A percentile compares a stretch with the other conserved stretches of the same genome.
phyloP scores from a whole-genome alignment of 2,113 vertebrate species.

The Motacilla tschutschensis region DNA sequence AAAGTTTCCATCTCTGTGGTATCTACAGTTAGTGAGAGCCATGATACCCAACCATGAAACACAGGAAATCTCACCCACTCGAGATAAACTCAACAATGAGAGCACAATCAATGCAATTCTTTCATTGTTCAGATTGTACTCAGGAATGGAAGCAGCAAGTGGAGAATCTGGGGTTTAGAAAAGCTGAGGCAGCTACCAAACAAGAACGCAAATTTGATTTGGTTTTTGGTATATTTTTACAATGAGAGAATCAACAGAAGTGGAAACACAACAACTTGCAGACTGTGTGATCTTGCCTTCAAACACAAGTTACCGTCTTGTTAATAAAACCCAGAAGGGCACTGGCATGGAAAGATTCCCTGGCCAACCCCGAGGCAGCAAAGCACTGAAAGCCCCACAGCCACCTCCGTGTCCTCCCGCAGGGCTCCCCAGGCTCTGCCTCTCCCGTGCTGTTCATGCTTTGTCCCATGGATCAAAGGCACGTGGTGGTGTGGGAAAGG shows the following conservation, averaged over 20 bases:
- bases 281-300: not conserved
- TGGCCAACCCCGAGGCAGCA: not conserved
- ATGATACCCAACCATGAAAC: constrained; percentile 70
- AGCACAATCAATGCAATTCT: constrained; percentile 51
- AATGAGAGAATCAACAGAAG: constrained; percentile 12
- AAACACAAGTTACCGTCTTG: not conserved
- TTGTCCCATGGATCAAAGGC: not conserved
- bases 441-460: fast-evolving
- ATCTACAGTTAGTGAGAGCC: constrained; percentile 75
- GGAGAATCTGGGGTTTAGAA: constrained; percentile 76
- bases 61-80: constrained; percentile 32
- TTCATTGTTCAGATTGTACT: constrained; percentile 60
- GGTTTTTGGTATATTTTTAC: not conserved
- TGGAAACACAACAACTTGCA: not conserved
- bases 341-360: not conserved
- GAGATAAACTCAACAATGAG: constrained; percentile 50
- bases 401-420: not conserved
- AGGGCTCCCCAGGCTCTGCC: not conserved
- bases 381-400: not conserved
- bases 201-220: not conserved
- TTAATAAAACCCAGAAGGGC: not conserved
- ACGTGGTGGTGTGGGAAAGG: not conserved
- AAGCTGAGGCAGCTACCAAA: constrained; percentile 21
- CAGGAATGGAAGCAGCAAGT: constrained; percentile 69
- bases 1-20: not conserved